A percentile compares a stretch with the other conserved stretches of the same genome.
Conservation (phyloP, 92 coral and sea anemone species). For the Galaxea fascicularis region DNA sequence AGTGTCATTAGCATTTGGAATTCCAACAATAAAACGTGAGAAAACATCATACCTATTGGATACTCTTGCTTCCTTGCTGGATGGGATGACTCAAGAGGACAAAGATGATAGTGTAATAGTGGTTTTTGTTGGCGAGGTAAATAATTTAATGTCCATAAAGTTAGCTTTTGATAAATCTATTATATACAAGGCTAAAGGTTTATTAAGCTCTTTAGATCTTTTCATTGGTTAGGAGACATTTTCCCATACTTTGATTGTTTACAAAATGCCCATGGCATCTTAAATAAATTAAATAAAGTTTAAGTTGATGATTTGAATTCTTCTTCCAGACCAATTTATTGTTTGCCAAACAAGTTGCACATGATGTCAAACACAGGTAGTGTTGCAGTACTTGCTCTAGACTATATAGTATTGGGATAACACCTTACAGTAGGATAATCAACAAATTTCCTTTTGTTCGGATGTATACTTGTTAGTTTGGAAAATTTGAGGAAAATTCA, state of each 20-base stretch:
- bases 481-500: no score
- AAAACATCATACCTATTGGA: constrained; percentile 81
- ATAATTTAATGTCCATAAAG: neutral
- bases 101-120: constrained; percentile 93
- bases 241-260: no score
- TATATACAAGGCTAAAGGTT: no score
- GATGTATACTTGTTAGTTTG: no score
- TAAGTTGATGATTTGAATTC: neutral
- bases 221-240: no score
- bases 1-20: constrained; percentile 97
- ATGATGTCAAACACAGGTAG: constrained; percentile 66
- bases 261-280: no score
- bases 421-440: no score
- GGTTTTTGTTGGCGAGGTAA: constrained; percentile 94
- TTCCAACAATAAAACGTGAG: constrained; percentile 92
- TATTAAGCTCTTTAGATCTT: no score
- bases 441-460: no score
- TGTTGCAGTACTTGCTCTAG: neutral
- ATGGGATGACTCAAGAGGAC: constrained; percentile 89
- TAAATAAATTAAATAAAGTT: no score
- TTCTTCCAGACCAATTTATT: constrained; percentile 61
- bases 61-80: constrained; percentile 86
- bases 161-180: no score
- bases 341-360: constrained; percentile 59
- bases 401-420: neutral